Conservation (phyloP, 2,113 vertebrate species). For the Spea multiplicata region DNA sequence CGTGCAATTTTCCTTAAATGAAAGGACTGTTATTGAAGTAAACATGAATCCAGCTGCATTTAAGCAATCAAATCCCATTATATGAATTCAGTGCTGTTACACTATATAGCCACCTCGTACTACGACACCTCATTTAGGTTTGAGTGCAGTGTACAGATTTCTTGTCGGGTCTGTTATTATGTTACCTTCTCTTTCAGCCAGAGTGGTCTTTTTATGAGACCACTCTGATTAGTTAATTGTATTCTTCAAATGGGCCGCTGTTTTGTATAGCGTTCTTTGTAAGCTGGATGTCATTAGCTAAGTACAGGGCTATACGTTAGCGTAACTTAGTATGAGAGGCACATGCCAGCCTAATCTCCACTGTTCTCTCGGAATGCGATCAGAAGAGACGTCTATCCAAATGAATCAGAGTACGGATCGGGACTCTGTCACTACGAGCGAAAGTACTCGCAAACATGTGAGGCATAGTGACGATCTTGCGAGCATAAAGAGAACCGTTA, state of each 20-base stretch:
- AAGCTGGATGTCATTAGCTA: background rate
- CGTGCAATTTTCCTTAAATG: too few relatives aligned
- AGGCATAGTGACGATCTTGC: background rate
- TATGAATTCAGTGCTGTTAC: too few relatives aligned
- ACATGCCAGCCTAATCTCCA: conserved; percentile 34
- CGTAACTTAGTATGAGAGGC: conserved; percentile 9
- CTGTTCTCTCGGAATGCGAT: conserved; percentile 28
- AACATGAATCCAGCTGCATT: too few relatives aligned
- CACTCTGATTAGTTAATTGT: background rate
- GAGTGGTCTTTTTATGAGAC: too few relatives aligned
- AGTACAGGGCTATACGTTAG: conserved; percentile 17
- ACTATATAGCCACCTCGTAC: too few relatives aligned
- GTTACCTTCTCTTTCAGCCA: too few relatives aligned
- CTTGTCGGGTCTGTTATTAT: too few relatives aligned
- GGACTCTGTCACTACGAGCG: conserved; percentile 33
- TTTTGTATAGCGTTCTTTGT: background rate
- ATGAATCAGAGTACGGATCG: conserved; percentile 32
- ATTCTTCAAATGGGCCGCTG: background rate
- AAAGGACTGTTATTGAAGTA: too few relatives aligned
- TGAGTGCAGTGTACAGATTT: too few relatives aligned
- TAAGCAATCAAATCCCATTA: too few relatives aligned
- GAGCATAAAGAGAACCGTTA: background rate
- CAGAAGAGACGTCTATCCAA: conserved; percentile 35
- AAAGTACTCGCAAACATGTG: conserved; percentile 16
- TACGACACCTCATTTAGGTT: too few relatives aligned